Conservation (phyloP, 2,113 vertebrate genomes). For the Nettapus auritus region DNA sequence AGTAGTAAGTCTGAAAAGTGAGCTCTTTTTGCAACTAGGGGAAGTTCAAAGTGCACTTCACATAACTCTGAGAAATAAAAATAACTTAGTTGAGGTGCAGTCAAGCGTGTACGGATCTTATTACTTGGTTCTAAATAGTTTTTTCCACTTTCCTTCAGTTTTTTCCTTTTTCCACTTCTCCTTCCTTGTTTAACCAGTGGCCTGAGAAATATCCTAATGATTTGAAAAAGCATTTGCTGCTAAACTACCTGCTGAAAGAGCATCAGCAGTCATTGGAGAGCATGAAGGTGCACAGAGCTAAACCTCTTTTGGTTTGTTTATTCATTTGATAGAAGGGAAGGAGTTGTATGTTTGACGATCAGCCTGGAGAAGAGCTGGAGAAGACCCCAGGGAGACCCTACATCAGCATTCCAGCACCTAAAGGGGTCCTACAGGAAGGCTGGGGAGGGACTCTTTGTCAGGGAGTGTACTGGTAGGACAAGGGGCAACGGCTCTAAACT, state of each 20-base stretch:
- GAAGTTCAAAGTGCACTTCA: neutral
- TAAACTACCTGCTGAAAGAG: neutral
- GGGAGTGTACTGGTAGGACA: too few species aligned
- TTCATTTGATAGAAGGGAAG: neutral
- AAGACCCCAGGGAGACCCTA: too few species aligned
- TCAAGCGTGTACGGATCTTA: neutral
- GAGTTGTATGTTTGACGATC: neutral
- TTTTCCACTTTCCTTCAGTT: neutral
- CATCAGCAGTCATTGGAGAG: neutral
- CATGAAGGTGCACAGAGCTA: accelerated
- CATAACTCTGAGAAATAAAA: neutral
- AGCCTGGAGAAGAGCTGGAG: too few species aligned
- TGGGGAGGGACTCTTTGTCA: too few species aligned
- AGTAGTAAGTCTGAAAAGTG: neutral
- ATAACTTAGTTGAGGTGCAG: neutral
- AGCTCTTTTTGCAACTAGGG: neutral
- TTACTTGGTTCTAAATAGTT: neutral
- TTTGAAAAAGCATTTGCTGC: neutral
- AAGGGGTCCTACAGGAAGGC: too few species aligned
- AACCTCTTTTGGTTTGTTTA: neutral
- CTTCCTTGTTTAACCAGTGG: neutral
- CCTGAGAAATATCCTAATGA: neutral
- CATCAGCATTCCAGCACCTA: too few species aligned
- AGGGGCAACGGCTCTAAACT: too few species aligned
- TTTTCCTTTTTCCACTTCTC: too few species aligned